Conservation (phyloP, 2,888 invertebrate species). For the Habrosyne pyritoides region DNA sequence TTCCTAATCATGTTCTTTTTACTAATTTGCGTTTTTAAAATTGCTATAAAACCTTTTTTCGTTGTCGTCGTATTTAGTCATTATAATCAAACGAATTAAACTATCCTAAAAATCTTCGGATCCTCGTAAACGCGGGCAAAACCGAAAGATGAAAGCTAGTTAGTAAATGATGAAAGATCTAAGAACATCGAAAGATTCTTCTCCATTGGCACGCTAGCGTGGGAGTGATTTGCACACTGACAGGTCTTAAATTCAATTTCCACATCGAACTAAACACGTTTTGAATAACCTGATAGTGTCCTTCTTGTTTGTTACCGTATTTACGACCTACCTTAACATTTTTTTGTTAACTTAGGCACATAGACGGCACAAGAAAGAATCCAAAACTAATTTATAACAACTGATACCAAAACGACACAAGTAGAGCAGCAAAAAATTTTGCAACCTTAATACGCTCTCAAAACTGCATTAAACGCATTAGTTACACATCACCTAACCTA, state of each 20-base stretch:
- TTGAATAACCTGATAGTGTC: background rate
- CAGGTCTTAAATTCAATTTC: background rate
- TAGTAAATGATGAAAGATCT: too few species aligned
- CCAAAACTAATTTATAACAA: background rate
- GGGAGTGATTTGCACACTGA: background rate
- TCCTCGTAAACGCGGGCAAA: too few species aligned
- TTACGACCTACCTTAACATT: background rate
- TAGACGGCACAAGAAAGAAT: background rate
- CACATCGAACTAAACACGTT: background rate
- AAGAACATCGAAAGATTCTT: too few species aligned
- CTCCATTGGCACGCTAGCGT: background rate
- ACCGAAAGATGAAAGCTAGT: too few species aligned
- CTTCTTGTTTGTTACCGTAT: background rate
- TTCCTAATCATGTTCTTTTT: background rate
- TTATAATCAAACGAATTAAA: too few species aligned
- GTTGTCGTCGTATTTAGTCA: too few species aligned
- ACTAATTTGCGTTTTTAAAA: background rate
- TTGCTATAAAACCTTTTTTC: background rate
- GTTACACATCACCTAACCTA: background rate
- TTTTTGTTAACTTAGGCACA: background rate
- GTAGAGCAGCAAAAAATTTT: background rate
- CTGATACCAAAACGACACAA: background rate
- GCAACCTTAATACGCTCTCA: slow-evolving; percentile 1
- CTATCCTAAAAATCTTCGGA: too few species aligned
- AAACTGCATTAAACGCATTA: background rate